phyloP scores from a whole-genome alignment of 2,888 invertebrate genomes.

The Dolomedes plantarius region DNA sequence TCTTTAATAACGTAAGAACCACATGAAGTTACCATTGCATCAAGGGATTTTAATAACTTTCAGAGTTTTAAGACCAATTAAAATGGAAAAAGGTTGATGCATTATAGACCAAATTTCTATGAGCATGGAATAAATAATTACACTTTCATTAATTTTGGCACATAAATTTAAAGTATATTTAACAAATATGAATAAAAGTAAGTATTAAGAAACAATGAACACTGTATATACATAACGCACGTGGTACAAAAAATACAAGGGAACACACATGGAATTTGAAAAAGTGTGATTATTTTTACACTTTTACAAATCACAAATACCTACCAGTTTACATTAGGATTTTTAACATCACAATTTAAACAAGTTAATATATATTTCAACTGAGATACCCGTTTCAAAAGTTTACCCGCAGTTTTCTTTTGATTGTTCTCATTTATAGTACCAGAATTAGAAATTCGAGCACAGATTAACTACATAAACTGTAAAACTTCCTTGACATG shows the following conservation, averaged over 20 bases:
- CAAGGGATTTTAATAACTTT: too few species aligned
- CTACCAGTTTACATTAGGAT: background rate
- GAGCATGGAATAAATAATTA: too few species aligned
- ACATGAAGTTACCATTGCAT: too few species aligned
- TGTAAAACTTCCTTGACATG: too few species aligned
- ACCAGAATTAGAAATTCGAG: too few species aligned
- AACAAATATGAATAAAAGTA: background rate
- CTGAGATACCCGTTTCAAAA: slow-evolving; percentile 51
- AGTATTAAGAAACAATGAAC: background rate
- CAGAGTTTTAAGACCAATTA: too few species aligned
- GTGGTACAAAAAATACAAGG: too few species aligned
- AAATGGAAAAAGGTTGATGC: too few species aligned
- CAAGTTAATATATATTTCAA: slow-evolving; percentile 27
- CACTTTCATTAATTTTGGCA: too few species aligned
- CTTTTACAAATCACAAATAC: slow-evolving; percentile 19
- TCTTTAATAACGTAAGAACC: too few species aligned
- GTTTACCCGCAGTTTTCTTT: slow-evolving; percentile 56
- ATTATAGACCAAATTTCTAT: too few species aligned
- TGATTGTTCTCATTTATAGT: slow-evolving; percentile 38
- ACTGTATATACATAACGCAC: slow-evolving; percentile 10
- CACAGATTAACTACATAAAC: too few species aligned
- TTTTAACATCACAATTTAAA: slow-evolving; percentile 32
- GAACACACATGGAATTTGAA: slow-evolving; percentile 20
- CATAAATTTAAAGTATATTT: background rate
- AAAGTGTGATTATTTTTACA: slow-evolving; percentile 21